Conservation (phyloP, 2,113 vertebrate species). For the Rhea pennata region DNA sequence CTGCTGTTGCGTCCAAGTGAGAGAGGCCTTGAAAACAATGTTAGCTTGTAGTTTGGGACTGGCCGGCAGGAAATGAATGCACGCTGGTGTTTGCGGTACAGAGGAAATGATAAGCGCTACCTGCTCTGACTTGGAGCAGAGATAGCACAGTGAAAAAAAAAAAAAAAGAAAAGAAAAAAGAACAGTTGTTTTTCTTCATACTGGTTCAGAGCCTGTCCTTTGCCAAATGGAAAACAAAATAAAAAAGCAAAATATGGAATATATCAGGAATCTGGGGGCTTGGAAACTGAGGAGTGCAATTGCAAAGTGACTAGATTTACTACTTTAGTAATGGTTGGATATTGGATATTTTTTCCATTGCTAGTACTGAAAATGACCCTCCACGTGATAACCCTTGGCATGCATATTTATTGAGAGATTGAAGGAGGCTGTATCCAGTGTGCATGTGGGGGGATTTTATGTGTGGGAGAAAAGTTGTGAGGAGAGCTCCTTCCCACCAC, state of each 20-base stretch:
- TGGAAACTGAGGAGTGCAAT: not conserved
- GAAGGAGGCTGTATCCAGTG: not conserved
- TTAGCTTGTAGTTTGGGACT: conserved; percentile 61
- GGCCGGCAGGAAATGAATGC: conserved; percentile 76
- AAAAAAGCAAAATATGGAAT: conserved; percentile 32
- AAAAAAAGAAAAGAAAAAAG: rapidly evolving
- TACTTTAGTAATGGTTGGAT: conserved; percentile 5
- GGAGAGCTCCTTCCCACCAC: not conserved
- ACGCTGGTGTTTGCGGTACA: conserved; percentile 57
- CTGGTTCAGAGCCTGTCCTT: conserved; percentile 15
- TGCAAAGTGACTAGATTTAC: not conserved
- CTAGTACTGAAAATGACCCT: conserved; percentile 1
- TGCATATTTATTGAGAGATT: not conserved
- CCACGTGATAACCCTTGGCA: not conserved
- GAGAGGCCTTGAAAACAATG: conserved; percentile 78
- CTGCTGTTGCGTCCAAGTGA: conserved; percentile 68
- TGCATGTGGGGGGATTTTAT: not conserved
- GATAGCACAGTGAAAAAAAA: not conserved
- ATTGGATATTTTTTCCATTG: not conserved
- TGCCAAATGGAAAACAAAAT: conserved; percentile 71
- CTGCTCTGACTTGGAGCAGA: conserved; percentile 69
- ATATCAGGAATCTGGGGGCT: conserved; percentile 8
- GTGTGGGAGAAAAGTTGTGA: not conserved
- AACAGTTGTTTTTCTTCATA: conserved; percentile 47
- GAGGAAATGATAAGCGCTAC: conserved; percentile 79